These are phyloP conservation scores for Madoqua kirkii DNA, from an alignment of 2,113 vertebrate species.

Conservation along the genomic window DNA sequence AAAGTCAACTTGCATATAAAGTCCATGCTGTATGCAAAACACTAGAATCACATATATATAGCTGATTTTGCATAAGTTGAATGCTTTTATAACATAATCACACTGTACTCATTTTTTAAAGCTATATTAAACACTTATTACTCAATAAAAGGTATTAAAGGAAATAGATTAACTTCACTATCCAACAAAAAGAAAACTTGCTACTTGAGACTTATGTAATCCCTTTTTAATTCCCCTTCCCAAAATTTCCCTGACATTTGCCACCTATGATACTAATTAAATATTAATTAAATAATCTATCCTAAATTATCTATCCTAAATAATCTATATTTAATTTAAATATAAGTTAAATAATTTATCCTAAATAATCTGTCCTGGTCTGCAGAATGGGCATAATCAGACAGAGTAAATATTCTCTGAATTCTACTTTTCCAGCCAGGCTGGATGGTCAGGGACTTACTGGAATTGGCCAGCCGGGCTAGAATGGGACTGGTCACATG, in stretches of 20 bases:
- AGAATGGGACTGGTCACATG: neutral
- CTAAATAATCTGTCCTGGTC: neutral
- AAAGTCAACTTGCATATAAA: neutral
- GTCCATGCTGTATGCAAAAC: neutral
- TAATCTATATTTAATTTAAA: neutral
- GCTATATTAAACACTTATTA: neutral
- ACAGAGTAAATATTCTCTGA: neutral
- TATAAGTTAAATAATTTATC: neutral
- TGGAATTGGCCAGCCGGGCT: neutral
- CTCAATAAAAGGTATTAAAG: neutral
- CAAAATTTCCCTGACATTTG: neutral
- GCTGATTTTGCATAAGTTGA: neutral
- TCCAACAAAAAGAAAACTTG: neutral
- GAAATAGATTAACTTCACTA: neutral
- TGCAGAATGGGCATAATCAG: neutral
- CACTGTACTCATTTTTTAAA: neutral
- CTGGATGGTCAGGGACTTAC: too few relatives aligned
- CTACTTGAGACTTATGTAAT: neutral
- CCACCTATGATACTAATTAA: neutral
- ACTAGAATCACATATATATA: neutral
- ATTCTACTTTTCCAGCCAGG: neutral
- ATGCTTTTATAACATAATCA: neutral
- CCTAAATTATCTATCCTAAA: neutral
- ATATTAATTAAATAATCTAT: neutral
- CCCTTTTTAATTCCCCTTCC: neutral